Conservation (phyloP, 1,140 invertebrate genomes). For the Scaptomyza hsui region DNA sequence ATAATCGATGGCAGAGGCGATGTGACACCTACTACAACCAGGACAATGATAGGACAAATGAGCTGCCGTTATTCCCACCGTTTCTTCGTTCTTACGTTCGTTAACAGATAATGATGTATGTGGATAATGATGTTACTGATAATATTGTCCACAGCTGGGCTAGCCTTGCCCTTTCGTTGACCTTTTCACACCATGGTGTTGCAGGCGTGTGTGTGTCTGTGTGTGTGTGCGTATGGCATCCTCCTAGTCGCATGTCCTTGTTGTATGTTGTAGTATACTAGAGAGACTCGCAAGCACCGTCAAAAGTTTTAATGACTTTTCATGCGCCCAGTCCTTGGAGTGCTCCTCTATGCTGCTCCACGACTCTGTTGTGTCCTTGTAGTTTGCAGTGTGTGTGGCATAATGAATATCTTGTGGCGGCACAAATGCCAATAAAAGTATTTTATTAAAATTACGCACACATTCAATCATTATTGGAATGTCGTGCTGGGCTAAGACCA, state of each 20-base stretch:
- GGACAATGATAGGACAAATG: slow-evolving; percentile 28
- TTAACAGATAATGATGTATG: neutral
- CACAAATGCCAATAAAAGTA: slow-evolving; percentile 78
- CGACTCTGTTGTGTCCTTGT: slow-evolving; percentile 22
- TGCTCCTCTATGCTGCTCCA: neutral
- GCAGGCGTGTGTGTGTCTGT: too few relatives aligned
- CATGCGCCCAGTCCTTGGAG: slow-evolving; percentile 58
- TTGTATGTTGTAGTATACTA: slow-evolving; percentile 9
- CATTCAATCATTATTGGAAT: slow-evolving; percentile 81
- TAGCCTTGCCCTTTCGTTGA: slow-evolving; percentile 64
- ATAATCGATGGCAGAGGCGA: slow-evolving; percentile 56
- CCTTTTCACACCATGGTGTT: slow-evolving; percentile 46
- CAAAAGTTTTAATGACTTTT: slow-evolving; percentile 80
- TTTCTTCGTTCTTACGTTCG: too few relatives aligned
- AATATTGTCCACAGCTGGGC: slow-evolving; percentile 24
- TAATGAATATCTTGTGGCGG: slow-evolving; percentile 62
- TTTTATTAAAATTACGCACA: slow-evolving; percentile 82
- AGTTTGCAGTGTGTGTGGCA: slow-evolving; percentile 20
- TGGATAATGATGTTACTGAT: slow-evolving; percentile 43
- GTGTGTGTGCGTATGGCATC: slow-evolving; percentile 18
- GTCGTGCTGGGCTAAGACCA: slow-evolving; percentile 53
- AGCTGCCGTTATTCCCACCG: slow-evolving; percentile 3
- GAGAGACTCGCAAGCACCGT: slow-evolving; percentile 17
- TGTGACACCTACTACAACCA: slow-evolving; percentile 14
- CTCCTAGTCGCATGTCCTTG: neutral